phyloP scores from a whole-genome alignment of 2,888 invertebrate species.

The Ceriagrion tenellum region DNA sequence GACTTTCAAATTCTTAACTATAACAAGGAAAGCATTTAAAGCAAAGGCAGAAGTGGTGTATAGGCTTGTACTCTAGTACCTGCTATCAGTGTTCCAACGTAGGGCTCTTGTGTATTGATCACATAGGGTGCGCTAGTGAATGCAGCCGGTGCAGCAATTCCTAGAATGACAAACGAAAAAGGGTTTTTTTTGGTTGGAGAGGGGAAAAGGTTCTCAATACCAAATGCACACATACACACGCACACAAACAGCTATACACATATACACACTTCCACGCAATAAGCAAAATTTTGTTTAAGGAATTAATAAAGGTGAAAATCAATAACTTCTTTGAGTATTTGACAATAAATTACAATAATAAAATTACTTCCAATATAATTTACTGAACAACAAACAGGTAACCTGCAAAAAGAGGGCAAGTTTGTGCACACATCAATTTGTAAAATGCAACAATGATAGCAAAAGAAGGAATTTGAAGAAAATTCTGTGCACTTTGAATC shows the following conservation, averaged over 20 bases:
- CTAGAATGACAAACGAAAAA: slow-evolving; percentile 72
- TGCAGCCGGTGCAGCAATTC: slow-evolving; percentile 76
- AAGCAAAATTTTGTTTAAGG: slow-evolving; percentile 16
- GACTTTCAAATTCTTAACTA: slow-evolving; percentile 25
- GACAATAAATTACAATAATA: neutral
- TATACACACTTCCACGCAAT: slow-evolving; percentile 39
- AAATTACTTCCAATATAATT: neutral
- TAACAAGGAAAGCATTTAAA: slow-evolving; percentile 41
- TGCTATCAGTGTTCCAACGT: slow-evolving; percentile 90
- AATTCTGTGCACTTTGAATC: neutral
- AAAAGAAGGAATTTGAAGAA: neutral
- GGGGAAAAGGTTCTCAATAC: slow-evolving; percentile 5
- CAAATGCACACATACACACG: slow-evolving; percentile 28
- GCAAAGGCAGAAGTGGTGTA: slow-evolving; percentile 14
- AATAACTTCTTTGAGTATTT: neutral
- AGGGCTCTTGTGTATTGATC: slow-evolving; percentile 92
- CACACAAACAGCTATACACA: slow-evolving; percentile 9
- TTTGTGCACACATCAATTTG: neutral
- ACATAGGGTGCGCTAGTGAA: slow-evolving; percentile 88
- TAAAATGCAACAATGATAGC: neutral
- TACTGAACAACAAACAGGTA: neutral
- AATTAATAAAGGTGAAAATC: neutral
- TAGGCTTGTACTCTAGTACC: slow-evolving; percentile 75
- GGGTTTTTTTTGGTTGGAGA: slow-evolving; percentile 40
- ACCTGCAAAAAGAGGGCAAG: neutral